Percentiles rank a stretch among this genome's conserved stretches.
Evolutionary conservation across 2,113 vertebrate species (phyloP).

Genomic region (Hydrochoerus hydrochaeris): DNA sequence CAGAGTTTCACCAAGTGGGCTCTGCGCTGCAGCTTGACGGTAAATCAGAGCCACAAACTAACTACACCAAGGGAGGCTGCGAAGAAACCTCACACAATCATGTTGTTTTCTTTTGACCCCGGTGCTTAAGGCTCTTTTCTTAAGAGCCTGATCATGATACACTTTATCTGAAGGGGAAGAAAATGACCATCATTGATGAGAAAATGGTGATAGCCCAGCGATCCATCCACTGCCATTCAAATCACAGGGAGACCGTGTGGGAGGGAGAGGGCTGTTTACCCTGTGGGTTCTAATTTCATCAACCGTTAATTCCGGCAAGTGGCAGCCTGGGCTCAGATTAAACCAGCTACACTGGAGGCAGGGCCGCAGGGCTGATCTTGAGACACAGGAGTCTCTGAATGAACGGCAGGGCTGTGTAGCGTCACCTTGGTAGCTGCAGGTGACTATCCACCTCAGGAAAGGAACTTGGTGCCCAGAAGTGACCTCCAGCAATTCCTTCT

Average conservation of each 20-base stretch:
- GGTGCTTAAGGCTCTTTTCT: neutral
- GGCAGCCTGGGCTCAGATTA: slow-evolving; percentile 16
- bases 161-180: slow-evolving; percentile 46
- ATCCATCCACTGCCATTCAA: slow-evolving; percentile 5
- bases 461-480: neutral
- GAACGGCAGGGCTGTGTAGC: neutral
- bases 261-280: slow-evolving; percentile 43
- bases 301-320: slow-evolving; percentile 57
- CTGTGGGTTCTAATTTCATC: slow-evolving; percentile 52
- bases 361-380: neutral
- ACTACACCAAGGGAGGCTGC: neutral
- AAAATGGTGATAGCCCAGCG: slow-evolving; percentile 41
- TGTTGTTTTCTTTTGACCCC: slow-evolving; percentile 43
- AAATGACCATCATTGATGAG: slow-evolving; percentile 62
- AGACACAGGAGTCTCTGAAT: rapidly evolving
- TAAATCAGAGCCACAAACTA: neutral
- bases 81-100: neutral
- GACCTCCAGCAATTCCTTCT: neutral
- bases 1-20: neutral
- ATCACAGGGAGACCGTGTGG: neutral
- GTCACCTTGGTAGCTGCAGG: rapidly evolving
- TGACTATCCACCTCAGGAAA: neutral
- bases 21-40: rapidly evolving
- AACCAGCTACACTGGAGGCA: neutral
- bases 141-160: slow-evolving; percentile 8